phyloP scores from a whole-genome alignment of 2,113 vertebrate genomes.

The Pelobates fuscus region DNA sequence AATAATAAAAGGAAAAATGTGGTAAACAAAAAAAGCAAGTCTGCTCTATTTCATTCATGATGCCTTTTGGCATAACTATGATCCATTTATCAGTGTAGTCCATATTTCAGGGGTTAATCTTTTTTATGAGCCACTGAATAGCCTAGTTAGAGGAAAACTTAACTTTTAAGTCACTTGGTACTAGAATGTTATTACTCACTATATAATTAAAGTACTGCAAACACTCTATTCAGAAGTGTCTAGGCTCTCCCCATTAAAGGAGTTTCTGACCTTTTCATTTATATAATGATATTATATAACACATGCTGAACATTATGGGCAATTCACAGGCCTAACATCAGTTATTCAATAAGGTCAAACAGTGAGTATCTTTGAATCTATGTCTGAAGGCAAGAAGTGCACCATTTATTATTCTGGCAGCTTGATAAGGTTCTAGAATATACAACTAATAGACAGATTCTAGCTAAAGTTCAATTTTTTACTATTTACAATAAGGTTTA shows the following conservation, averaged over 20 bases:
- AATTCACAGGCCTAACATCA: neutral
- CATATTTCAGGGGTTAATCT: no score
- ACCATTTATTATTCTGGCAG: neutral
- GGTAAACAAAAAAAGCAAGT: no score
- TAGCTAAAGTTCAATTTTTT: no score
- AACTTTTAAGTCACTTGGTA: neutral
- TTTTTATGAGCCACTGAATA: no score
- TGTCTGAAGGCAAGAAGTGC: neutral
- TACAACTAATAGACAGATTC: no score
- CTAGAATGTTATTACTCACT: neutral
- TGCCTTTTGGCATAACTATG: no score
- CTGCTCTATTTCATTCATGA: no score
- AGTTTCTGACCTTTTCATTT: conserved; percentile 5
- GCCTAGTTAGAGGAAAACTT: no score
- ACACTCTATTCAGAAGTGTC: neutral
- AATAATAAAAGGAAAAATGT: neutral
- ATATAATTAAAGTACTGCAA: neutral
- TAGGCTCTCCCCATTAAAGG: neutral
- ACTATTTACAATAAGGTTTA: no score
- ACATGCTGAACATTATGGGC: neutral
- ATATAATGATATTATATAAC: conserved; percentile 7
- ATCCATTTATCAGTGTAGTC: no score
- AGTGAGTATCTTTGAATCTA: neutral
- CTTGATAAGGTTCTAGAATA: no score
- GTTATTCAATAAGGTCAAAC: neutral